phyloP scores from a whole-genome alignment of 2,797 vertebrate genomes.

The Schizothorax lantsangensis region DNA sequence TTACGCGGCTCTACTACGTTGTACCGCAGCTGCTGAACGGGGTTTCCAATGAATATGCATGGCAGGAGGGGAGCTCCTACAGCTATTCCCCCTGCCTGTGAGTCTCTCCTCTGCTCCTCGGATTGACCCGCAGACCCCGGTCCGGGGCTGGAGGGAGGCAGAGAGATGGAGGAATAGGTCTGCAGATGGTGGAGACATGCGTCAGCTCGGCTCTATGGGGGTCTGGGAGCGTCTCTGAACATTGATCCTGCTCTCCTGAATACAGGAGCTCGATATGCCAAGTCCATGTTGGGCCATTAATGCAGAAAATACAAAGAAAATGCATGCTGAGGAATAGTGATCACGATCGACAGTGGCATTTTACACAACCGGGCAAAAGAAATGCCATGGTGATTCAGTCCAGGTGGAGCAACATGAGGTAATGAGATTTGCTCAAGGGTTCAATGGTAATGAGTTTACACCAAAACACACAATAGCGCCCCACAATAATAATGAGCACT shows the following conservation, averaged over 20 bases:
- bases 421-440: neutral
- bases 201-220: slow-evolving; percentile 1
- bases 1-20: slow-evolving; percentile 58
- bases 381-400: neutral
- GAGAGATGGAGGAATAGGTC: slow-evolving; percentile 39
- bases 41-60: slow-evolving; percentile 63
- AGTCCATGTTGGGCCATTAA: neutral
- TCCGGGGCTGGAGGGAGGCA: slow-evolving; percentile 6
- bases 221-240: slow-evolving; percentile 4
- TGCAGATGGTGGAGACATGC: slow-evolving; percentile 8
- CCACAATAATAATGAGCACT: neutral
- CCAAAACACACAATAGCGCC: neutral
- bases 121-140: slow-evolving; percentile 56
- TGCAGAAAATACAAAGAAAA: slow-evolving; percentile 9
- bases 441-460: neutral
- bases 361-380: neutral
- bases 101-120: neutral
- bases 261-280: neutral
- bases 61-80: slow-evolving; percentile 33
- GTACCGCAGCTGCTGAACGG: slow-evolving; percentile 60
- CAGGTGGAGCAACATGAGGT: neutral
- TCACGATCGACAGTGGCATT: neutral
- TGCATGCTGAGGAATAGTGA: neutral
- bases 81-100: slow-evolving; percentile 7
- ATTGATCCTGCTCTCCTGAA: slow-evolving; percentile 23